These are phyloP conservation scores for Eublepharis macularius DNA, from an alignment of 2,113 vertebrate species.

Conservation along the genomic window DNA sequence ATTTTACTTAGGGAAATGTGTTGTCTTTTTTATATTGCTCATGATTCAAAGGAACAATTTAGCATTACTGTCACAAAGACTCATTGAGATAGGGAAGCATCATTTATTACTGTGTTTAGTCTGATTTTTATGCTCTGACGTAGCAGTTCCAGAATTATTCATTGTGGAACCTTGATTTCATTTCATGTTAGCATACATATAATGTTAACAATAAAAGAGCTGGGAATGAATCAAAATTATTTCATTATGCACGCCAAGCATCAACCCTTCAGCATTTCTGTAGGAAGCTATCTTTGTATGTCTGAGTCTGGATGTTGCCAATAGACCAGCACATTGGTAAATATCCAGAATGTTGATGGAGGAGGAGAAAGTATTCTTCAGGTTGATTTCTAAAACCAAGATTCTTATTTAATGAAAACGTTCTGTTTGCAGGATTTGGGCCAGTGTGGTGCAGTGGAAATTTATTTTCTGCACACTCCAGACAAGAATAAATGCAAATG, in stretches of 20 bases:
- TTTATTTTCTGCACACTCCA: neutral
- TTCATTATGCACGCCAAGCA: neutral
- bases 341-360: neutral
- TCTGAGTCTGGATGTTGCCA: neutral
- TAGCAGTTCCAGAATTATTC: slow-evolving; percentile 36
- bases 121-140: slow-evolving; percentile 50
- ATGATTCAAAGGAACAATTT: slow-evolving; percentile 54
- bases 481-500: neutral
- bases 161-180: slow-evolving; percentile 51
- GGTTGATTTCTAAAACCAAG: neutral
- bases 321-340: neutral
- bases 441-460: neutral
- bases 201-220: slow-evolving; percentile 24
- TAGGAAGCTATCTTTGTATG: neutral
- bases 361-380: neutral
- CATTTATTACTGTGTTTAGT: slow-evolving; percentile 44
- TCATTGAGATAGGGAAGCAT: slow-evolving; percentile 42
- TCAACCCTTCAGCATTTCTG: neutral
- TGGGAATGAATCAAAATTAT: neutral
- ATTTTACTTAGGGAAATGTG: accelerated
- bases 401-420: neutral
- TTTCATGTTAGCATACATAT: slow-evolving; percentile 52
- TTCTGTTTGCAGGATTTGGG: neutral
- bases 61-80: slow-evolving; percentile 14
- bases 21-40: neutral